Conservation (phyloP, 2,888 invertebrate genomes). For the Cremastinae sp. region DNA sequence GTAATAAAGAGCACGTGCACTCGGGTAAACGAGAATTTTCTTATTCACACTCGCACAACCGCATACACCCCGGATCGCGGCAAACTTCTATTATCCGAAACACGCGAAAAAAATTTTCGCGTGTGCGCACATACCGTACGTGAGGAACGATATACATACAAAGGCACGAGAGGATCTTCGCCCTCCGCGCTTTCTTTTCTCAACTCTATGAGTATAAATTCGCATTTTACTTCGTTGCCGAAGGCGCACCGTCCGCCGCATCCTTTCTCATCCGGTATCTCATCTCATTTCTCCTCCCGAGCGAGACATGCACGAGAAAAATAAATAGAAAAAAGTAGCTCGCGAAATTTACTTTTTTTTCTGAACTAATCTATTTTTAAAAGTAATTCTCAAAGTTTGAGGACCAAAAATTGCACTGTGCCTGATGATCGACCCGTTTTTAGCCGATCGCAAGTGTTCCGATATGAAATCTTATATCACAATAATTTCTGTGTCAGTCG, state of each 20-base stretch:
- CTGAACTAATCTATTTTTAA: too few species aligned
- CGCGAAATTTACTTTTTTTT: too few species aligned
- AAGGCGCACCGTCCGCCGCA: constrained; percentile 30
- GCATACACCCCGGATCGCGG: neutral
- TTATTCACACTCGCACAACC: constrained; percentile 41
- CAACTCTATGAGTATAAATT: constrained; percentile 57
- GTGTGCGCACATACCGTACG: constrained; percentile 10
- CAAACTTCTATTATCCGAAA: constrained; percentile 28
- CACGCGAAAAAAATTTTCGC: constrained; percentile 8
- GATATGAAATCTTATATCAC: too few species aligned
- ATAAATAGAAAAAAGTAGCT: neutral
- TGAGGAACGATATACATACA: constrained; percentile 21
- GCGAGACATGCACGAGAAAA: constrained; percentile 3
- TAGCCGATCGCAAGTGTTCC: too few species aligned
- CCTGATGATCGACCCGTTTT: too few species aligned
- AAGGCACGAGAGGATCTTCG: constrained; percentile 15
- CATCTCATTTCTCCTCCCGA: constrained; percentile 41
- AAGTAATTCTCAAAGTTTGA: too few species aligned
- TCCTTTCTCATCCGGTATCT: constrained; percentile 37
- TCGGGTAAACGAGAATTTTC: constrained; percentile 53
- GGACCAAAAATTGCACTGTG: too few species aligned
- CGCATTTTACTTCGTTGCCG: constrained; percentile 37
- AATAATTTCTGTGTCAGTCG: too few species aligned
- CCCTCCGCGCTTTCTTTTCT: constrained; percentile 33
- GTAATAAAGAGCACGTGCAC: constrained; percentile 41